Base-by-base conservation (phyloP, 2,888 invertebrate genomes). In the Pycnomerus fuliginosus region DNA sequence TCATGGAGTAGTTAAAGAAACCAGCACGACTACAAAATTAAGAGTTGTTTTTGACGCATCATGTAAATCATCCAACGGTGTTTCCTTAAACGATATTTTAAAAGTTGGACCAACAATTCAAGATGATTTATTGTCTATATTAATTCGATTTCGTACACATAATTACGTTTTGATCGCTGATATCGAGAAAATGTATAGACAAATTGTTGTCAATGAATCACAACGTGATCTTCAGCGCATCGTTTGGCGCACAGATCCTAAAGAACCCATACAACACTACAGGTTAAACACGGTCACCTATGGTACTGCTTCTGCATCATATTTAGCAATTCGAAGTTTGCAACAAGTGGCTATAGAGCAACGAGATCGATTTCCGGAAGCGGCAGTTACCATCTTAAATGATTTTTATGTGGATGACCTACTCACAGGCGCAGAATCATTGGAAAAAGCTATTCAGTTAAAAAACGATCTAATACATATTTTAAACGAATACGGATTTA, bases 111-210 rank as follows among this genome's bases (percentile, higher is more conserved):
- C 70, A 1, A 55, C 49, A 1, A 32, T 69, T 0, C 65, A 70
- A 35, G 53, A 58, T 3, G 62, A 65, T 12, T 44, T 70, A 1
- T 51, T 61, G 23, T 37, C 50, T 7, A 58, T 67, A n/a, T 29
- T 71, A 1, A 10, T 63, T 1, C 31, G 62, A 4, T 64, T 62
- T 41, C 37, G 68, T 1, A 40, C 44, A 3, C 51, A 66, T 36
- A 47, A 45, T 3, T 52, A 56, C 16, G 58, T 62, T 0, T 47
- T 71, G 7, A 58, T 58, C 4, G 64, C 63, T 0, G 69, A 71
- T 35, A 62, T 72, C 5, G 59, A 53, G 12, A 69, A 71, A 48
- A 69, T 69, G 64, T 69, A 62, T 39, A 50, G 65, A 0, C 65
- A 67, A 41, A 56, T 68, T n/a, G 7, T 23, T 1, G 37, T 69